Conservation (phyloP, 2,888 invertebrate genomes). For the Amiota communis region DNA sequence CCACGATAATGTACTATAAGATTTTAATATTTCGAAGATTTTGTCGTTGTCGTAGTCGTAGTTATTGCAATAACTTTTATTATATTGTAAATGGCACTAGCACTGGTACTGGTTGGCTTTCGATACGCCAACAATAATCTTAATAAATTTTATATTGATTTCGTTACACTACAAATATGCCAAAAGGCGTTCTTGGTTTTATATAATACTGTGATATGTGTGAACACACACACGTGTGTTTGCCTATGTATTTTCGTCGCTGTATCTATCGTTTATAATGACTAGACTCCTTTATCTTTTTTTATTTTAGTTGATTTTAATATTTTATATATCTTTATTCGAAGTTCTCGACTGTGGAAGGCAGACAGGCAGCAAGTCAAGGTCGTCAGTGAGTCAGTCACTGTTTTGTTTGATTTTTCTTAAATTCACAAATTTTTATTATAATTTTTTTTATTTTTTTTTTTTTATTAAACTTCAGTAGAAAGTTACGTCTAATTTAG, state of each 20-base stretch:
- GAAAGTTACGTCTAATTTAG: not conserved
- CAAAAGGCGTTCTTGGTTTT: constrained; percentile 17
- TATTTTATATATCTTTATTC: constrained; percentile 18
- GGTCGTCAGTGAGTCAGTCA: constrained; percentile 31
- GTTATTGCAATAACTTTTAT: not conserved
- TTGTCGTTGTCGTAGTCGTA: not conserved
- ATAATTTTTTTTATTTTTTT: no score
- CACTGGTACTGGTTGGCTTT: not conserved
- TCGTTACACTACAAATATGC: not conserved
- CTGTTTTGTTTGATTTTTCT: no score
- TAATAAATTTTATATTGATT: constrained; percentile 1
- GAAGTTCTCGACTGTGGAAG: constrained; percentile 21
- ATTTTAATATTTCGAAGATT: not conserved
- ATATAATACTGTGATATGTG: no score
- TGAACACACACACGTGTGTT: not conserved
- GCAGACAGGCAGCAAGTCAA: constrained; percentile 30
- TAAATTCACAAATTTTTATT: no score
- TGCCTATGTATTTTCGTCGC: constrained; percentile 15
- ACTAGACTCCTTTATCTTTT: constrained; percentile 41
- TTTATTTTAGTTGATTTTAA: constrained; percentile 27
- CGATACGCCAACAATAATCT: constrained; percentile 18
- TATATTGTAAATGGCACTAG: constrained; percentile 18
- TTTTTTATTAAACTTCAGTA: no score
- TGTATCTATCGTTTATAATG: constrained; percentile 35
- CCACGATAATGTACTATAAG: constrained; percentile 6